phyloP scores from a whole-genome alignment of 1,140 invertebrate genomes.

The Drosophila bocqueti region DNA sequence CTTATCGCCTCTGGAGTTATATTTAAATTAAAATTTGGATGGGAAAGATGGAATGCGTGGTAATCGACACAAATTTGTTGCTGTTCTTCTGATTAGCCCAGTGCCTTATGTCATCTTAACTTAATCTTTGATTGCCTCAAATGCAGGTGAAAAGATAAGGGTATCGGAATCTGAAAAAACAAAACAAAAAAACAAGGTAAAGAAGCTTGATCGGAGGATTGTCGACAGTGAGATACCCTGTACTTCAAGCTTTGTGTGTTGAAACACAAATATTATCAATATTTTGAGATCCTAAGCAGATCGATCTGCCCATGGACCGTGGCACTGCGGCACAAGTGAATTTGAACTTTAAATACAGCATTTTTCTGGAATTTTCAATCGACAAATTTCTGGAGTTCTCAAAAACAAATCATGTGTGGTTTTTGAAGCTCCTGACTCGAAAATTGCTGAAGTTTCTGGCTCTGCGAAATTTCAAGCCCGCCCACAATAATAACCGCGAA shows the following conservation, averaged over 20 bases:
- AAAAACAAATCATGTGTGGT: background rate
- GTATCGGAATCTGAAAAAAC: background rate
- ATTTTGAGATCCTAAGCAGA: background rate
- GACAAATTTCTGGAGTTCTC: background rate
- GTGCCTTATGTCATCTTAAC: background rate
- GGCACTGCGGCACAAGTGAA: too few species aligned
- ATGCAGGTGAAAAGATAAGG: background rate
- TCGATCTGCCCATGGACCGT: too few species aligned
- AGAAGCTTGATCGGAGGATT: background rate
- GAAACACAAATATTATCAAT: background rate
- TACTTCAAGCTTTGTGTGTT: background rate
- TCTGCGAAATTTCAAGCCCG: background rate
- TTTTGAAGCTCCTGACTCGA: background rate
- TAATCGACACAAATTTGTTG: slow-evolving; percentile 9
- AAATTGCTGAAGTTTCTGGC: too few species aligned
- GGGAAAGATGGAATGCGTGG: background rate
- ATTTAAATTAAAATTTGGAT: slow-evolving; percentile 24
- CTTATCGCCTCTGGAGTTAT: slow-evolving; percentile 13
- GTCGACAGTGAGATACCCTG: background rate
- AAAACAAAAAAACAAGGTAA: background rate
- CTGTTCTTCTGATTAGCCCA: background rate
- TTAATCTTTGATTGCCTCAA: background rate
- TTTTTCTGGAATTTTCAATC: too few species aligned
- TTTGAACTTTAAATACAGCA: too few species aligned
- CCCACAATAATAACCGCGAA: background rate